These are phyloP conservation scores for Ceratosolen fusciceps DNA, from an alignment of 1,140 invertebrate genomes.

Conservation along the genomic window DNA sequence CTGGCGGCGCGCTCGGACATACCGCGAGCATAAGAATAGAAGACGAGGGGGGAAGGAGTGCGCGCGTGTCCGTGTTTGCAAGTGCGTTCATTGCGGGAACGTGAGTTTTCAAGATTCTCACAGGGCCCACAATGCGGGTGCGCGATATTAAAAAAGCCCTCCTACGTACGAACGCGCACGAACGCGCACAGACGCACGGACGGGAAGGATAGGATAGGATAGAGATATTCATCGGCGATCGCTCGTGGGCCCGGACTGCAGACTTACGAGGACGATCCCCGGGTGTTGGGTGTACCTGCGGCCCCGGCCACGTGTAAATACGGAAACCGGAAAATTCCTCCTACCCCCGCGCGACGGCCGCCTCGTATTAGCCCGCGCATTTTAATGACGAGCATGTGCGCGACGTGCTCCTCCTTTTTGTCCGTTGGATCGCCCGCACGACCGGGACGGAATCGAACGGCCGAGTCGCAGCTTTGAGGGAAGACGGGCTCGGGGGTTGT, in stretches of 20 bases:
- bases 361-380: not conserved
- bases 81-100: slow-evolving; percentile 34
- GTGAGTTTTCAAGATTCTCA: slow-evolving; percentile 31
- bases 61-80: no score
- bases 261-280: no score
- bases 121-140: slow-evolving; percentile 15
- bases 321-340: not conserved
- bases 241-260: not conserved
- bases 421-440: not conserved
- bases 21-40: no score
- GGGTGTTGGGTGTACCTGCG: no score
- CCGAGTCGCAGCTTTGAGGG: not conserved
- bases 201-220: no score
- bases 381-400: not conserved
- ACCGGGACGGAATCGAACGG: not conserved
- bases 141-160: not conserved
- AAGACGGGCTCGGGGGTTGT: no score
- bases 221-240: not conserved
- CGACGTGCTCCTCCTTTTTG: not conserved
- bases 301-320: not conserved
- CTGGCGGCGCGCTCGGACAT: no score
- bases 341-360: no score
- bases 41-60: no score
- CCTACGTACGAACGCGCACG: not conserved
- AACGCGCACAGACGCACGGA: not conserved